Percentiles rank a stretch among this genome's conserved stretches.
These are phyloP conservation scores for Cyrtodaria siliqua DNA, from an alignment of 2,888 invertebrate species.

Conservation along the genomic window DNA sequence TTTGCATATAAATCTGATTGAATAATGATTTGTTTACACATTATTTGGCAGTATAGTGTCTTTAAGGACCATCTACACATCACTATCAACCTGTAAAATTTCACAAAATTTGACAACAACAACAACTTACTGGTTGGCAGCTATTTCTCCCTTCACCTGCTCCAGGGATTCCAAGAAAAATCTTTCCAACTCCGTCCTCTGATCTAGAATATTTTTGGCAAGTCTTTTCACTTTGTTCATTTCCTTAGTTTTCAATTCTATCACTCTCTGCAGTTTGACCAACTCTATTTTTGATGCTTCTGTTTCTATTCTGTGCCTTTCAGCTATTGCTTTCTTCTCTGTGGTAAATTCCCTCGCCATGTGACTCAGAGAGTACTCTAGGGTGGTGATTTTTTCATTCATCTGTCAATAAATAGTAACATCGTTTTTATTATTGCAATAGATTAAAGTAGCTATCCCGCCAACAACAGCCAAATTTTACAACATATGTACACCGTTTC, in stretches of 20 bases:
- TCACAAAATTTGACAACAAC: too few species aligned
- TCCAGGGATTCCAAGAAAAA: conserved; percentile 85
- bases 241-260: conserved; percentile 85
- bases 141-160: conserved; percentile 83
- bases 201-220: conserved; percentile 85
- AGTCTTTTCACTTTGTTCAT: conserved; percentile 85
- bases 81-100: neutral
- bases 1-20: too few species aligned
- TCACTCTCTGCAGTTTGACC: conserved; percentile 82
- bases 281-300: conserved; percentile 82
- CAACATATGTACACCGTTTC: too few species aligned
- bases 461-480: too few species aligned
- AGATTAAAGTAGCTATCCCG: too few species aligned
- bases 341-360: conserved; percentile 84
- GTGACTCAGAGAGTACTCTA: conserved; percentile 84
- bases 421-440: too few species aligned
- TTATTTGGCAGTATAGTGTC: too few species aligned
- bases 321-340: conserved; percentile 74
- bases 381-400: conserved; percentile 81
- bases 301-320: conserved; percentile 76
- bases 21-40: too few species aligned
- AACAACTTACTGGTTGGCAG: conserved; percentile 83
- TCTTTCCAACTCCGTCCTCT: conserved; percentile 85
- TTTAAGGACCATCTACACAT: too few species aligned
- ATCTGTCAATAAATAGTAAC: conserved; percentile 77